Percentiles rank a stretch among this genome's conserved stretches.
Evolutionary conservation across 1,140 invertebrate species (phyloP).

Genomic region (Drosophila ohnishii): DNA sequence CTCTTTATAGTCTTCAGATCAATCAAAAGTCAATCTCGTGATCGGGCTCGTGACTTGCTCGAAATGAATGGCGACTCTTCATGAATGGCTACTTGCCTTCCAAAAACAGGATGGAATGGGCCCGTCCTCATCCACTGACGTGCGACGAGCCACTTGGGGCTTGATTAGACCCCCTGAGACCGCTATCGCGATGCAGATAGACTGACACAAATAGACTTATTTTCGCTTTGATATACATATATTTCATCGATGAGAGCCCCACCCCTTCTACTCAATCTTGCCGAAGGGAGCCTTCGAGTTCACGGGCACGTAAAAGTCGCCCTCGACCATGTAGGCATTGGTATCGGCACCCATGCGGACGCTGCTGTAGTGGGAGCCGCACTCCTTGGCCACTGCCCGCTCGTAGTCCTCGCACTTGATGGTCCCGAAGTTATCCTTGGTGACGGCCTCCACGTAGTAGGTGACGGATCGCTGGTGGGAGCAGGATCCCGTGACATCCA

Average conservation of each 20-base stretch:
- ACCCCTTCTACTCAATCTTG: constrained; percentile 65
- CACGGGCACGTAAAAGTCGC: constrained; percentile 66
- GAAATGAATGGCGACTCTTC: neutral
- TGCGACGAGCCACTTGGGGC: constrained; percentile 13
- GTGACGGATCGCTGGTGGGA: constrained; percentile 84
- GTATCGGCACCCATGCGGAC: constrained; percentile 81
- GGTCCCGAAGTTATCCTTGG: constrained; percentile 52
- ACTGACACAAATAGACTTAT: constrained; percentile 25
- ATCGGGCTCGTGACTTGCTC: constrained; percentile 4
- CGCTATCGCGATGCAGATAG: constrained; percentile 34
- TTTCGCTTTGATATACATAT: constrained; percentile 10
- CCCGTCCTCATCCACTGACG: constrained; percentile 10
- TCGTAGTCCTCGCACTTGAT: constrained; percentile 60
- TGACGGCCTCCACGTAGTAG: constrained; percentile 85
- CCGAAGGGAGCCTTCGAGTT: constrained; percentile 76
- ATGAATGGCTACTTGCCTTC: constrained; percentile 29
- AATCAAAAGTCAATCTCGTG: constrained; percentile 4
- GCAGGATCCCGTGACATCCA: constrained; percentile 77
- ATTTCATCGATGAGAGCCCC: neutral
- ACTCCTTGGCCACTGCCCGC: constrained; percentile 56
- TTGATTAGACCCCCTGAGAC: constrained; percentile 29
- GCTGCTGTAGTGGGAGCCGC: constrained; percentile 60
- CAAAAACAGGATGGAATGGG: neutral
- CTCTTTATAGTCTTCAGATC: neutral
- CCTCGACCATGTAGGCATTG: constrained; percentile 72